Evolutionary conservation across 1,140 invertebrate species (phyloP).

Genomic region (Popillia japonica): DNA sequence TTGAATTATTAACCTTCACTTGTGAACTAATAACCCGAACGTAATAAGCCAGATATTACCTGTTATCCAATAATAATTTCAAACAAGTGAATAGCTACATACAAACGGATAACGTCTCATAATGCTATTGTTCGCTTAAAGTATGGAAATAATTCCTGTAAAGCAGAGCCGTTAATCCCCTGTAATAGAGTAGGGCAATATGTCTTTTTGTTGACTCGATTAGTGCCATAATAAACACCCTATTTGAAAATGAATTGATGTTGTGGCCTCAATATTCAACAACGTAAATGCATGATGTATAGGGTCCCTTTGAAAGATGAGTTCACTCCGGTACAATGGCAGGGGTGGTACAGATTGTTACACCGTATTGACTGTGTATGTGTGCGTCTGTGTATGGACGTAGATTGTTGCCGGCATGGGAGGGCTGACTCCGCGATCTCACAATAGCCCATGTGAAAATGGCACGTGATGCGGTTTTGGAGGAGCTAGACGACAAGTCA

Average conservation of each 20-base stretch:
- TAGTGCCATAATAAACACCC: slow-evolving; percentile 33
- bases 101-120: neutral
- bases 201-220: slow-evolving; percentile 33
- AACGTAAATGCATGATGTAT: slow-evolving; percentile 28
- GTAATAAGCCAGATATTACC: no score
- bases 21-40: no score
- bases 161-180: slow-evolving; percentile 14
- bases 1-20: no score
- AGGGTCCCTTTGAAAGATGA: slow-evolving; percentile 29
- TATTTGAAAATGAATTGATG: slow-evolving; percentile 29
- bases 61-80: neutral
- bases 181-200: slow-evolving; percentile 21
- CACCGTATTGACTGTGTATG: slow-evolving; percentile 23
- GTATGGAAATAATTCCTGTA: neutral
- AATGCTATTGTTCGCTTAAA: neutral
- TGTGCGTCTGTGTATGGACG: neutral
- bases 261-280: slow-evolving; percentile 31
- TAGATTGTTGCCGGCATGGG: slow-evolving; percentile 15
- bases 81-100: neutral
- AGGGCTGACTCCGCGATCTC: slow-evolving; percentile 30
- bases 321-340: slow-evolving; percentile 27
- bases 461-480: slow-evolving; percentile 30
- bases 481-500: slow-evolving; percentile 22
- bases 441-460: slow-evolving; percentile 32
- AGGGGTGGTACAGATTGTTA: slow-evolving; percentile 34